Base-by-base conservation (phyloP, 2,888 invertebrate genomes). In the Hermaeophaga mercurialis region DNA sequence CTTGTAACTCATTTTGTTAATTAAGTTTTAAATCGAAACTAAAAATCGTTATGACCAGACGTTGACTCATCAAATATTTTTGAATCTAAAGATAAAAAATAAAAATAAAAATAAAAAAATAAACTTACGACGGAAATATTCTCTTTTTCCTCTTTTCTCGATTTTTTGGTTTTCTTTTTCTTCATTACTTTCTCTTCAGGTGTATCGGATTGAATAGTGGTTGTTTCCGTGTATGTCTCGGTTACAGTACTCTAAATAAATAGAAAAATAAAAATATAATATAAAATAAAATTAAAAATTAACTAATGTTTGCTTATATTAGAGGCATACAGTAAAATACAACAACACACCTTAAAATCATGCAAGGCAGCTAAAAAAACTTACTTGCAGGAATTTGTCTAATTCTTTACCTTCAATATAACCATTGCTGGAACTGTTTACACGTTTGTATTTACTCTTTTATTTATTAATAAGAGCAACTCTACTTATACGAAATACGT, bases 61-160 rank as follows among this genome's bases (percentile, higher is more conserved):
- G n/a, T n/a, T n/a, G n/a, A n/a, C n/a, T n/a, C n/a, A n/a, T n/a
- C n/a, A n/a, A 24, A 24, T 24, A n/a, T n/a, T n/a, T n/a, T n/a
- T n/a, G n/a, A n/a, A n/a, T n/a, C n/a, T n/a, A n/a, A n/a, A n/a
- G n/a, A n/a, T n/a, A n/a, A n/a, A 36, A 36, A 45, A 15, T 5
- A 56, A 58, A 47, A 49, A 9, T 45, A 43, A 31, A 46, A 28
- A 28, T 7, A 59, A 56, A 58, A 52, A 57, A 48, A 41, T 31
- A 45, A 38, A 81, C 84, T 84, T 77, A 86, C 86, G 79, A 86
- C 85, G 62, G 85, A 86, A 71, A 86, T 85, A 70, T 85, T 86
- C 71, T 86, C 85, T 75, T 85, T 85, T 68, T 85, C 85, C 62
- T 84, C 84, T 70, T 83, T 85, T 73, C 84, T 84, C 46, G 81